A percentile compares a stretch with the other conserved stretches of the same genome.
Conservation (phyloP, 2,113 vertebrate genomes). For the Alethe castanea region DNA sequence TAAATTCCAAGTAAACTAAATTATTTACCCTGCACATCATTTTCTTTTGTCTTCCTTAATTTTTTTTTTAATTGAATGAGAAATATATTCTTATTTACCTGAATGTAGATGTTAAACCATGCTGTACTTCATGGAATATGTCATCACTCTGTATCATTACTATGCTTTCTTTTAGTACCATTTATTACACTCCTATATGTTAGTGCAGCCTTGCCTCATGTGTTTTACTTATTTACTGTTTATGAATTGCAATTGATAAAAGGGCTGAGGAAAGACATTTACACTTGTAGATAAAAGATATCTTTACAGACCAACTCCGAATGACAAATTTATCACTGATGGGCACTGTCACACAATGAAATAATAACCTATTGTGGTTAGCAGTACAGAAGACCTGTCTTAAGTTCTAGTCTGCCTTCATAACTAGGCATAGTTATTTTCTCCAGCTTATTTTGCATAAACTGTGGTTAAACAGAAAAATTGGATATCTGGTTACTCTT, state of each 20-base stretch:
- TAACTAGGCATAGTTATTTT: background rate
- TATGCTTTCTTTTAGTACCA: background rate
- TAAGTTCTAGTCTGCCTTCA: background rate
- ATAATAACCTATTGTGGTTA: background rate
- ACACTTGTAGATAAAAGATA: background rate
- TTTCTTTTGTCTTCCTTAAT: background rate
- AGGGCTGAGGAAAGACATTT: background rate
- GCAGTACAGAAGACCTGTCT: background rate
- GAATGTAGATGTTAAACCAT: background rate
- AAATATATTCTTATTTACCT: background rate
- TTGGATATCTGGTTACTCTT: background rate
- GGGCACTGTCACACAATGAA: background rate
- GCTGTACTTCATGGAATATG: background rate
- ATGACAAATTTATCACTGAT: background rate
- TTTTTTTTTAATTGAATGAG: background rate
- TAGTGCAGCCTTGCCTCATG: background rate
- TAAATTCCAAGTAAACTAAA: background rate
- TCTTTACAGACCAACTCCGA: background rate
- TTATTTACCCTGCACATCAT: background rate
- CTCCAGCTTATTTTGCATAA: background rate
- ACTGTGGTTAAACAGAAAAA: background rate
- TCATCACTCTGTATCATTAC: background rate
- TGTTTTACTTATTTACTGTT: background rate
- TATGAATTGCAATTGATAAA: background rate
- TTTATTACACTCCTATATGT: background rate